Evolutionary conservation across 1,140 invertebrate genomes (phyloP).

Genomic region (Caenorhabditis briggsae): DNA sequence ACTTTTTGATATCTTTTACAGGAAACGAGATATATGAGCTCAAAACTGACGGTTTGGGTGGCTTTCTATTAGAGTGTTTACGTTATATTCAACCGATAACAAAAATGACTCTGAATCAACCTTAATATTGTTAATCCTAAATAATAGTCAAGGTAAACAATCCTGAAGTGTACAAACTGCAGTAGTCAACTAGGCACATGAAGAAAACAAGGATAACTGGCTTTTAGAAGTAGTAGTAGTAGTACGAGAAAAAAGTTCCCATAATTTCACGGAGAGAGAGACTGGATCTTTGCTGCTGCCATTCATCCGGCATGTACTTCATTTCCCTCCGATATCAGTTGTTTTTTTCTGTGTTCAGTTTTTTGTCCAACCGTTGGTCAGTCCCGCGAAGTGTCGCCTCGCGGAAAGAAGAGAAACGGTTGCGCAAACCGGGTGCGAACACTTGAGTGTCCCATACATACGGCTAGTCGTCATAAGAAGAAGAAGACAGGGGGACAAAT

Average conservation of each 20-base stretch:
- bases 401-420: slow-evolving; percentile 30
- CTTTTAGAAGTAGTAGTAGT: neutral
- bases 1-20: no score
- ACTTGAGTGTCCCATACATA: slow-evolving; percentile 44
- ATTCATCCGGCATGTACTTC: slow-evolving; percentile 14
- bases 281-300: slow-evolving; percentile 3
- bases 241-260: neutral
- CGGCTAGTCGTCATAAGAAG: slow-evolving; percentile 42
- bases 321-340: slow-evolving; percentile 21
- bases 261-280: slow-evolving; percentile 44
- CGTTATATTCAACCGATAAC: no score
- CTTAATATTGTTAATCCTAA: no score
- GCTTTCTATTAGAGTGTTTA: no score
- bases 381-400: neutral
- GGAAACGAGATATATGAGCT: no score
- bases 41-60: no score
- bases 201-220: neutral
- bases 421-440: slow-evolving; percentile 53
- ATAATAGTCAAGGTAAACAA: neutral
- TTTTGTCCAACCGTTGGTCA: slow-evolving; percentile 44
- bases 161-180: neutral
- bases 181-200: neutral
- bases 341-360: slow-evolving; percentile 18
- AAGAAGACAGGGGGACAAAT: neutral
- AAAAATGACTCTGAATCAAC: no score